Evolutionary conservation across 2,113 vertebrate genomes (phyloP).

Genomic region (Scytalopus superciliaris): DNA sequence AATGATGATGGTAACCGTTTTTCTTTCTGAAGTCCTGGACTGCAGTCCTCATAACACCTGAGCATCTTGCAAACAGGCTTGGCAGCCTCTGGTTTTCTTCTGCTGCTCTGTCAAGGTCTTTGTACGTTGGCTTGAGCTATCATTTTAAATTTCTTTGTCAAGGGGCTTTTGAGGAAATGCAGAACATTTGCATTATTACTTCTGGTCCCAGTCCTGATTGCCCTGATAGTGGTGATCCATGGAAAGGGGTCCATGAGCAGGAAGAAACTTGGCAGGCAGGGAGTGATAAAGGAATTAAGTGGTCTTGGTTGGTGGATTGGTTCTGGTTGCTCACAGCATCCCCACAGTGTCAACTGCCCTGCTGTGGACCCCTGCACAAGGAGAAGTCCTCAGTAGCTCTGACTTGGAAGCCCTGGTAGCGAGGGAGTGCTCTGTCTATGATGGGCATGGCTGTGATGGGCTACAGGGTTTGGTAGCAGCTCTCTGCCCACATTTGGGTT

Average conservation of each 20-base stretch:
- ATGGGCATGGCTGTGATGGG: neutral
- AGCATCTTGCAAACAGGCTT: neutral
- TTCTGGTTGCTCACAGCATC: neutral
- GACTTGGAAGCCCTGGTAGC: neutral
- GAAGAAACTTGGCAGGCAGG: fast-evolving
- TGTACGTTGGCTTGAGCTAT: neutral
- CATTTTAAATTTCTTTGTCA: neutral
- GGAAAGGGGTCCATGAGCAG: neutral
- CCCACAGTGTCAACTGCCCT: neutral
- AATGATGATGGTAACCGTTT: neutral
- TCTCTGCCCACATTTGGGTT: neutral
- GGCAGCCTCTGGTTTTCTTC: neutral
- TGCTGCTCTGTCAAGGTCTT: neutral
- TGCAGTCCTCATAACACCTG: neutral
- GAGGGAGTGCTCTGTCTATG: neutral
- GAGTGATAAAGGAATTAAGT: neutral
- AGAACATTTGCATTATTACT: neutral
- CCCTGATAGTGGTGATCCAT: neutral
- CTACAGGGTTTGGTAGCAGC: neutral
- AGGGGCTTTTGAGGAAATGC: neutral
- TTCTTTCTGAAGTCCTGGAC: neutral
- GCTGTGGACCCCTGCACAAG: neutral
- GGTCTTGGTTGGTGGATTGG: neutral
- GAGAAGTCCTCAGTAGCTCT: fast-evolving
- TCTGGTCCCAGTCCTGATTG: neutral